Evolutionary conservation across 2,888 invertebrate species (phyloP), one percentile per base, ranked within the genome.

Genomic region (Lasioglossum villosulum): DNA sequence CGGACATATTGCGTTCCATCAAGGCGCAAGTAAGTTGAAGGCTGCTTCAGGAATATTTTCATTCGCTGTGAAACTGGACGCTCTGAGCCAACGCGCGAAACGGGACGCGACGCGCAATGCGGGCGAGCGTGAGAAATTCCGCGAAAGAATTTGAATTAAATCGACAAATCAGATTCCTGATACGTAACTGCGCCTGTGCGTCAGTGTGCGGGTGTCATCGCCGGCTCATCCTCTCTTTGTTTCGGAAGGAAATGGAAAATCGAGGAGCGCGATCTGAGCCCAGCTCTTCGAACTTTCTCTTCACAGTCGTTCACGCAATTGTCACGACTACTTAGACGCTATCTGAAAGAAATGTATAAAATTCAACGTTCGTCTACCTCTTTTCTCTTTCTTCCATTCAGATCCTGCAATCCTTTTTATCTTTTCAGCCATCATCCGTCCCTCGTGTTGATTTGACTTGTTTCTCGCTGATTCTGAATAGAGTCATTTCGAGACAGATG

Each of bases 81-180:
- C 37, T 56, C 23, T 10, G 34, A 23, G 12, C 14, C 34, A n/a
- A 4, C 2, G 66, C 30, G 30, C 10, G 37, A 37, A 6, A 56
- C 27, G 78, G n/a, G 45, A 45, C 19, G 45, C 30, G 59, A 37
- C 27, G 82, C 59, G 0, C 39, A 6, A 19, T 6, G 48, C 8
- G 30, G 59, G 14, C 12, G n/a, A 34, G 39, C 78, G 84, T 80
- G 79, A 85, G 85, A 82, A 78, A 85, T 87, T 84, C 56, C 52
- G 70, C 68, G 42, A 39, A 84, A 81, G 84, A 86, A 86, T 86
- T 74, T 77, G 79, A 85, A 83, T 79, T 80, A 76, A 79, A 85
- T 12, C 73, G 48, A 39, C 27, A 70, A 74, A 78, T 78, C 78
- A 75, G 45, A 77, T 78, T 77, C 45, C 45, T 52, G 45, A 68